These are phyloP conservation scores for Drosophila carrolli DNA, from an alignment of 1,140 invertebrate species.

Conservation along the genomic window DNA sequence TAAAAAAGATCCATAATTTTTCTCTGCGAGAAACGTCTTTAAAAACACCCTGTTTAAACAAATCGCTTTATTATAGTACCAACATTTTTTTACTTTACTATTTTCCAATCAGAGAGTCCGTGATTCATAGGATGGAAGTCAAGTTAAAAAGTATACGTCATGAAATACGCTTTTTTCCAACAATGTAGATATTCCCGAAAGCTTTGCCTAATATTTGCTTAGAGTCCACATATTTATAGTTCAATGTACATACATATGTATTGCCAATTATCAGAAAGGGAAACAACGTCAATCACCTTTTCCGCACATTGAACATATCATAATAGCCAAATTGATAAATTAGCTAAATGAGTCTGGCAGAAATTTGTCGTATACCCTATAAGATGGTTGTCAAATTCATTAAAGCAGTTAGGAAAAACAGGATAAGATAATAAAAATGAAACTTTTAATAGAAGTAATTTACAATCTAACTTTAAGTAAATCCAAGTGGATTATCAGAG, in stretches of 20 bases:
- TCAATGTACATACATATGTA: slow-evolving; percentile 1
- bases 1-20: too few species aligned
- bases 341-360: slow-evolving; percentile 1
- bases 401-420: background rate
- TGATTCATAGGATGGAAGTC: slow-evolving; percentile 4
- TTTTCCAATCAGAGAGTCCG: slow-evolving; percentile 14
- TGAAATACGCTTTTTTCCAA: background rate
- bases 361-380: background rate
- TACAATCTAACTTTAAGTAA: too few species aligned
- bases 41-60: slow-evolving; percentile 15
- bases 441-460: too few species aligned
- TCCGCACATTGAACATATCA: background rate
- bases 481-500: too few species aligned
- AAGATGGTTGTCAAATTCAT: background rate
- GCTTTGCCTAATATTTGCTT: slow-evolving; percentile 4
- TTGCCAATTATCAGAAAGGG: slow-evolving; percentile 9
- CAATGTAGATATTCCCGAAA: background rate
- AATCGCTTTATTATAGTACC: slow-evolving; percentile 5
- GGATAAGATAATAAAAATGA: too few species aligned
- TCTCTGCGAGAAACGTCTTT: background rate
- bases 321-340: background rate
- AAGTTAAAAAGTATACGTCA: background rate
- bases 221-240: background rate
- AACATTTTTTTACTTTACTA: background rate
- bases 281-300: slow-evolving; percentile 13